A percentile compares a stretch with the other conserved stretches of the same genome.
Evolutionary conservation across 2,113 vertebrate genomes (phyloP).

Genomic region (Nannospalax galili): DNA sequence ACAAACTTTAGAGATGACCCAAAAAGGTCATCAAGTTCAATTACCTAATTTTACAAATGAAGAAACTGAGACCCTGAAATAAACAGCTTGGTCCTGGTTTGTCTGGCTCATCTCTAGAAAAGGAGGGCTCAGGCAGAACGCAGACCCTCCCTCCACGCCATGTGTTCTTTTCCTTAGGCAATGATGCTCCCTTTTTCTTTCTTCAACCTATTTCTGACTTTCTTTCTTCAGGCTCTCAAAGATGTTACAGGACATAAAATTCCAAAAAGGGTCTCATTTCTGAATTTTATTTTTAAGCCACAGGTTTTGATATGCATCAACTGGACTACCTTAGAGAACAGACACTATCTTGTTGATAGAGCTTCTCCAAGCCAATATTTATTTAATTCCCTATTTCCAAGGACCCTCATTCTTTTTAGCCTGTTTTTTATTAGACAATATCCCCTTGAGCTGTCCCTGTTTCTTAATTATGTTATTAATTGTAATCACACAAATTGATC

Average conservation of each 20-base stretch:
- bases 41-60: background rate
- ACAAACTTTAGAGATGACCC: background rate
- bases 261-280: slow-evolving; percentile 2
- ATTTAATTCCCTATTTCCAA: slow-evolving; percentile 61
- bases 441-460: slow-evolving; percentile 57
- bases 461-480: slow-evolving; percentile 78
- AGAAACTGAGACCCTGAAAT: background rate
- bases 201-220: background rate
- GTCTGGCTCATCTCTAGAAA: background rate
- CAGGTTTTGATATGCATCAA: background rate
- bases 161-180: background rate
- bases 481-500: slow-evolving; percentile 76
- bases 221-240: background rate
- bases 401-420: slow-evolving; percentile 51
- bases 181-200: background rate
- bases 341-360: slow-evolving; percentile 22
- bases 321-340: slow-evolving; percentile 20
- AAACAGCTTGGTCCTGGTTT: background rate
- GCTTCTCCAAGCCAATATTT: slow-evolving; percentile 32
- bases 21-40: background rate
- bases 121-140: background rate
- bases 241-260: background rate
- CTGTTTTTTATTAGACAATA: slow-evolving; percentile 70
- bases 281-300: slow-evolving; percentile 10
- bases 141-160: background rate